Base-by-base conservation (phyloP, 1,140 invertebrate species). In the Drosophila obscura region DNA sequence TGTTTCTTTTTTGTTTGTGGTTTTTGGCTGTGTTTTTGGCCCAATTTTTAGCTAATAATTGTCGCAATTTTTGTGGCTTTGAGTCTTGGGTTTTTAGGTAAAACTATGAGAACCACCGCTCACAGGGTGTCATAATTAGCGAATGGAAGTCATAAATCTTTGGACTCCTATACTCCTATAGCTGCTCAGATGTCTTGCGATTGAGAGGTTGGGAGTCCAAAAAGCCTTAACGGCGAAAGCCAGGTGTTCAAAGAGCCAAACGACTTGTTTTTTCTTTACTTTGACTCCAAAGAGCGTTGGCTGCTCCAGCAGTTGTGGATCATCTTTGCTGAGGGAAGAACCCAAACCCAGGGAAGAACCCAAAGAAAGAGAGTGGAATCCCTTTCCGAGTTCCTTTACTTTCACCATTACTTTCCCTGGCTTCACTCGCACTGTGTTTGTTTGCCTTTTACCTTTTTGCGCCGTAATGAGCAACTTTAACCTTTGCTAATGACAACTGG, bases 21-120 rank as follows among this genome's bases (percentile, higher is more conserved):
- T 65, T 45, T 39, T 58, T 7, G 41, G 24, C 19, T 26, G 68
- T 35, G 8, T 35, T 35, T 35, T 35, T 39, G 77, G 73, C 72
- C 71, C 28, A 83, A 88, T 88, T 87, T 84, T 87, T 74, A 52
- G 49, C 74, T 76, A 83, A 88, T 88, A 77, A 88, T 88, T 88
- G 73, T 50, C 16, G 58, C 77, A 88, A 57, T 88, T 88, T 66
- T 88, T 88, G 83, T 83, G 83, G 83, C 88, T 65, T 60, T 50
- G 5, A 28, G 15, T 43, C 5, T n/a, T 8, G 7, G 7, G n/a
- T 45, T 0, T 55, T n/a, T 8, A 50, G n/a, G 11, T 60, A 53
- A 59, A 39, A 39, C 35, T 1, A 39, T 13, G 4, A 9, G 0
- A 4, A 11, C 35, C 9, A 39, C 9, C 8, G 31, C 31, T 4